Evolutionary conservation across 2,113 vertebrate species (phyloP).

Genomic region (Dasyprocta punctata): DNA sequence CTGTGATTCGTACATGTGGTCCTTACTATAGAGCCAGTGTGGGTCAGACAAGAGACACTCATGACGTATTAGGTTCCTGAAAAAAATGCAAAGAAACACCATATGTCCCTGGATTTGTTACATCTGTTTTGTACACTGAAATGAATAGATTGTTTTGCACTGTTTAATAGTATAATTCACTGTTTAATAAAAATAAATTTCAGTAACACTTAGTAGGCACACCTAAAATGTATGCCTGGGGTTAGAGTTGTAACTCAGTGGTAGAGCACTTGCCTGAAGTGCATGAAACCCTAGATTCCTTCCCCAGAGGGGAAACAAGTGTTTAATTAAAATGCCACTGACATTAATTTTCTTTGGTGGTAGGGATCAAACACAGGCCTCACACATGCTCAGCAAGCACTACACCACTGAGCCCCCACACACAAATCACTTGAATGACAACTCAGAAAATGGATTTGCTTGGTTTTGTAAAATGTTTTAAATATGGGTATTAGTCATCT

Average conservation of each 20-base stretch:
- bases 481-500: constrained; percentile 10
- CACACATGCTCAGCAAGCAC: background rate
- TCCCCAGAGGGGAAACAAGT: background rate
- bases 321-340: background rate
- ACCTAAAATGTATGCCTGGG: constrained; percentile 14
- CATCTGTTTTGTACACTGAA: constrained; percentile 48
- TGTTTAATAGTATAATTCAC: background rate
- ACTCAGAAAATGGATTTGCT: constrained; percentile 33
- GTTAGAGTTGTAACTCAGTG: background rate
- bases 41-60: background rate
- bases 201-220: background rate
- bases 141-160: background rate
- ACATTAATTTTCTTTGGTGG: background rate
- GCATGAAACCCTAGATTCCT: background rate
- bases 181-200: constrained; percentile 4
- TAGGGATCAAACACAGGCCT: background rate
- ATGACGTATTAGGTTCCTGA: background rate
- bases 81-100: background rate
- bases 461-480: constrained; percentile 22
- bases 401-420: background rate
- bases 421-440: background rate
- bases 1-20: background rate
- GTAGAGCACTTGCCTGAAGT: background rate
- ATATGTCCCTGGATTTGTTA: background rate
- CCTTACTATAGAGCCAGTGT: background rate